Conservation (phyloP, 2,888 invertebrate species). For the Branchipolynoe longqiensis region DNA sequence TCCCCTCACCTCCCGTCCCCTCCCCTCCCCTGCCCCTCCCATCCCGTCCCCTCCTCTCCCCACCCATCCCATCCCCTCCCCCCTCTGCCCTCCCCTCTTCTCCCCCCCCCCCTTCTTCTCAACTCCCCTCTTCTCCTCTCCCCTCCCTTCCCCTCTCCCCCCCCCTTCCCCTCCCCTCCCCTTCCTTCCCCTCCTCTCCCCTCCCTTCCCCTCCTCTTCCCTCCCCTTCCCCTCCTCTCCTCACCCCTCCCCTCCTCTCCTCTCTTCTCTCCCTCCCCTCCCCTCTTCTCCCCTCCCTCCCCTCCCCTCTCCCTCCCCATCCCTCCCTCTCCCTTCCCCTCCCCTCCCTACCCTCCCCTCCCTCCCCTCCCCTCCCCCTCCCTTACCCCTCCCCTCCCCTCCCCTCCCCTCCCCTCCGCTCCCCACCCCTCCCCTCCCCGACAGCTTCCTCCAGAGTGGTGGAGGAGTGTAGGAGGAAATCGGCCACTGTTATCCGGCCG, state of each 20-base stretch:
- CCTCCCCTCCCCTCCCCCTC: neutral
- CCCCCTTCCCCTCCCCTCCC: neutral
- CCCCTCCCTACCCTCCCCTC: neutral
- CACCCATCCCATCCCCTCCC: too few species aligned
- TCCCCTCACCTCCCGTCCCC: too few species aligned
- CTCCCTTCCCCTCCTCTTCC: neutral
- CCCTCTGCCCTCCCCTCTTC: too few species aligned
- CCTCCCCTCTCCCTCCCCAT: neutral
- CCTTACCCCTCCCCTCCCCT: neutral
- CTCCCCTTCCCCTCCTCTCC: neutral
- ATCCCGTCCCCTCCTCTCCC: too few species aligned
- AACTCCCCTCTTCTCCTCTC: neutral
- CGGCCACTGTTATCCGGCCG: too few species aligned
- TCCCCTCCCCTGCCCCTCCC: too few species aligned
- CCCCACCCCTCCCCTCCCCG: too few species aligned
- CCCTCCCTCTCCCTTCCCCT: neutral
- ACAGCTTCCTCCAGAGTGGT: too few species aligned
- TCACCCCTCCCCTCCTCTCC: neutral
- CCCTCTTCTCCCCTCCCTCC: neutral
- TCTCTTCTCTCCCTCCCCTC: neutral
- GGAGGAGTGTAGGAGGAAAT: too few species aligned
- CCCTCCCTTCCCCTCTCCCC: too few species aligned
- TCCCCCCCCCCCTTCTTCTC: neutral
- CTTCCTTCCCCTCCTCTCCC: neutral
- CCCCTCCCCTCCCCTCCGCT: too few species aligned